phyloP scores from a whole-genome alignment of 2,113 vertebrate genomes.

The Dicentrarchus labrax region DNA sequence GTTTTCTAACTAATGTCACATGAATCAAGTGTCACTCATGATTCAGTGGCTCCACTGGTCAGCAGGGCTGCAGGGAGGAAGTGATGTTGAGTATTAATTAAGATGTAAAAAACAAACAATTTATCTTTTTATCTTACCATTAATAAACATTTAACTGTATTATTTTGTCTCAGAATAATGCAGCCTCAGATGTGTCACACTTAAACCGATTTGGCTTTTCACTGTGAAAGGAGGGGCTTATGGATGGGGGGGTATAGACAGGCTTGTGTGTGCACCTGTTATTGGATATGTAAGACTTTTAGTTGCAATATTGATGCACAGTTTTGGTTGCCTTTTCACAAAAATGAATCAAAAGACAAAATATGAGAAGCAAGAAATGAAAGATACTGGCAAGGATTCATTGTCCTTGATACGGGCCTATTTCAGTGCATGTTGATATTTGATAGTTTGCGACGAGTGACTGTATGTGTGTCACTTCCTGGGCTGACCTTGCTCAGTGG shows the following conservation, averaged over 20 bases:
- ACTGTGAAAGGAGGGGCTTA: not conserved
- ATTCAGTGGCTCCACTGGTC: slow-evolving; percentile 12
- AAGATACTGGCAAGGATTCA: not conserved
- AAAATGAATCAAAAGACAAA: slow-evolving; percentile 53
- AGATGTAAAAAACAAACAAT: not conserved
- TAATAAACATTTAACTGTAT: not conserved
- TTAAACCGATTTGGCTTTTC: not conserved
- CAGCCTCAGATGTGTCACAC: not conserved
- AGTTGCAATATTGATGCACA: not conserved
- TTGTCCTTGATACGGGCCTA: not conserved
- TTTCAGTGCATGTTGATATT: slow-evolving; percentile 2
- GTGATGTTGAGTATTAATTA: not conserved
- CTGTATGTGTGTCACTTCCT: slow-evolving; percentile 35
- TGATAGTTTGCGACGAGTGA: not conserved
- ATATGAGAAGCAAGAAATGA: slow-evolving; percentile 21
- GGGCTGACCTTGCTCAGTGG: slow-evolving; percentile 31
- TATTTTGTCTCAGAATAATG: not conserved
- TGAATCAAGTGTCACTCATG: slow-evolving; percentile 7
- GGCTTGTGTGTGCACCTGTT: not conserved
- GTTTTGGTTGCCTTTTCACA: not conserved
- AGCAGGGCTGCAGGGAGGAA: not conserved
- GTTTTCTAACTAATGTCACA: slow-evolving; percentile 51
- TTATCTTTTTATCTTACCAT: not conserved
- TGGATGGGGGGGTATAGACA: not conserved
- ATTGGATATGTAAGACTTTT: not conserved